Conservation (phyloP, 2,797 vertebrate genomes). For the Muscicapa striata region DNA sequence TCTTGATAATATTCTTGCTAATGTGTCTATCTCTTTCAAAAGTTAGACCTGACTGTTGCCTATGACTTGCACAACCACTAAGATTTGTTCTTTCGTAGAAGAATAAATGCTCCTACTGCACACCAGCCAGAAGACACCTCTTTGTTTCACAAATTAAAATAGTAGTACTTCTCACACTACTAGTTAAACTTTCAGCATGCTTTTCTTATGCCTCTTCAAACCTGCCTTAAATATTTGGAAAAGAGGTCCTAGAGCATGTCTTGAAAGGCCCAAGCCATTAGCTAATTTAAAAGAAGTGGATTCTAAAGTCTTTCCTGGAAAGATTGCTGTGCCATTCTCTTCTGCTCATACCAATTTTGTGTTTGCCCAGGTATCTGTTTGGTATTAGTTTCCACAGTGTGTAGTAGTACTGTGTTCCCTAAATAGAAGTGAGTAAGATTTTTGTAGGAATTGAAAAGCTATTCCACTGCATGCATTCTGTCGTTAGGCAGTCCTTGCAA, state of each 20-base stretch:
- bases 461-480: not conserved
- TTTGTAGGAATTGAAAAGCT: not conserved
- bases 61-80: not conserved
- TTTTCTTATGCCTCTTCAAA: not conserved
- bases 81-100: not conserved
- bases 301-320: not conserved
- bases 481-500: not conserved
- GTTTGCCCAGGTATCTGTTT: not conserved
- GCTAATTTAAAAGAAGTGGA: not conserved
- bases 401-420: not conserved
- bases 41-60: not conserved
- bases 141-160: not conserved
- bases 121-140: not conserved
- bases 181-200: not conserved
- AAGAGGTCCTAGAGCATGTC: not conserved
- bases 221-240: not conserved
- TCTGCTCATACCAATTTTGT: not conserved
- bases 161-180: not conserved
- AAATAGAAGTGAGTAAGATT: not conserved
- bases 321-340: not conserved
- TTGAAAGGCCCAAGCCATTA: not conserved
- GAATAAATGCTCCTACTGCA: not conserved
- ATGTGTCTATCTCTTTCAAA: not conserved
- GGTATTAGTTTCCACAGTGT: not conserved
- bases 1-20: not conserved